Evolutionary conservation across 2,113 vertebrate genomes (phyloP), one percentile per base, ranked within the genome.

Genomic region (Micromys minutus): DNA sequence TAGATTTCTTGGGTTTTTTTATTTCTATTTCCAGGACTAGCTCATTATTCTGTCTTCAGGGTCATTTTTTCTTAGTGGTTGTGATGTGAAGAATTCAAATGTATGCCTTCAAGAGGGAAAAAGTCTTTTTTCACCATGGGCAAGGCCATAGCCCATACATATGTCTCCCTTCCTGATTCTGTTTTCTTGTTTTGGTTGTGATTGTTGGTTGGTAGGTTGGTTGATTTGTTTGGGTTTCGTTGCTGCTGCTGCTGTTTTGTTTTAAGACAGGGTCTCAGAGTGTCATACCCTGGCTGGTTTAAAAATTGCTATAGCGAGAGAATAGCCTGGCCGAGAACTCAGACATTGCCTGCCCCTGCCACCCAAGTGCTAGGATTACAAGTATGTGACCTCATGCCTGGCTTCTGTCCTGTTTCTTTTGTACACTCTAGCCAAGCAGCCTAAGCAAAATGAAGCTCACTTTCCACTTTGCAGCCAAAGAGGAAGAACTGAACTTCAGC

Each of bases 41-140:
- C 75, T 55, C 11, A 26, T 76, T 42, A 57, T 55, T 89, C 94
- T 96, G 90, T 80, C 47, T 79, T 79, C 79, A 63, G n/a, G 55
- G 34, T 72, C n/a, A 17, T 95, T 89, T 29, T 83, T 67, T 75
- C 72, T 88, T 75, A 81, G 13, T 72, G 52, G 50, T 36, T 71
- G 26, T 75, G 34, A 31, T 63, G 16, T 31, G 19, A 50, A 83
- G 52, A 95, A 88, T 83, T 59, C 59, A 91, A 76, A 91, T 31
- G 1, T 24, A 7, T 59, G 42, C 24, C 26, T 50, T 75, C 87
- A 39, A 42, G 31, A 39, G 31, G 42, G 26, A 93, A 52, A 52
- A 52, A 3, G 50, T 52, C 24, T 15, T 91, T 5, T 52, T 5
- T 50, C 52, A 29, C 26, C 42, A 2, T 39, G 36, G 79, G 69